These are phyloP conservation scores for Leptobrachium leishanense DNA, from an alignment of 2,113 vertebrate species.

Conservation along the genomic window DNA sequence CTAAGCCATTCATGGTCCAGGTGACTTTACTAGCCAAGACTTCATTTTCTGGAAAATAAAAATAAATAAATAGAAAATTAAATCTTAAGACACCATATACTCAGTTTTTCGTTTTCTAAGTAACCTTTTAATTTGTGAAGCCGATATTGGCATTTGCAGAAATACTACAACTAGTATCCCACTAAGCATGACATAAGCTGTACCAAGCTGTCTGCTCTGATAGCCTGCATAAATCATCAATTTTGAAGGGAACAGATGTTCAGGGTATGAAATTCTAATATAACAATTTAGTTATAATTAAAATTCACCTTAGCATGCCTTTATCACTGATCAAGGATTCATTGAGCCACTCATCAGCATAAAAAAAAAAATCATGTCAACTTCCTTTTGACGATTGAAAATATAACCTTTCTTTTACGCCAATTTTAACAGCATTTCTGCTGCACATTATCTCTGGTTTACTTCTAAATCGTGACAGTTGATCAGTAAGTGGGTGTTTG, in stretches of 20 bases:
- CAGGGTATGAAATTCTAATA: constrained; percentile 85
- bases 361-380: constrained; percentile 60
- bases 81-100: constrained; percentile 54
- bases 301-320: constrained; percentile 85
- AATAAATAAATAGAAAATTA: constrained; percentile 42
- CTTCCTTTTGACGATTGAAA: constrained; percentile 59
- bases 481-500: constrained; percentile 42
- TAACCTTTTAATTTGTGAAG: neutral
- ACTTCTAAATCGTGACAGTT: constrained; percentile 23
- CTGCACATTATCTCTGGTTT: neutral
- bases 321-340: constrained; percentile 71
- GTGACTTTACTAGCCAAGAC: constrained; percentile 63
- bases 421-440: constrained; percentile 44
- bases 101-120: constrained; percentile 56
- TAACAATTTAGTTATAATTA: constrained; percentile 91
- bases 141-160: constrained; percentile 67
- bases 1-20: constrained; percentile 58
- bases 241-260: constrained; percentile 91
- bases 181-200: constrained; percentile 81
- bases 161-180: constrained; percentile 69
- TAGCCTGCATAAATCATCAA: constrained; percentile 87
- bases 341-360: constrained; percentile 67
- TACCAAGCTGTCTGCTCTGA: constrained; percentile 86
- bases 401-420: constrained; percentile 52
- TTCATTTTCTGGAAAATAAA: constrained; percentile 67